Percentiles rank a stretch among this genome's conserved stretches.
phyloP scores from a whole-genome alignment of 1,140 invertebrate species.

The Solenopsis fugax region DNA sequence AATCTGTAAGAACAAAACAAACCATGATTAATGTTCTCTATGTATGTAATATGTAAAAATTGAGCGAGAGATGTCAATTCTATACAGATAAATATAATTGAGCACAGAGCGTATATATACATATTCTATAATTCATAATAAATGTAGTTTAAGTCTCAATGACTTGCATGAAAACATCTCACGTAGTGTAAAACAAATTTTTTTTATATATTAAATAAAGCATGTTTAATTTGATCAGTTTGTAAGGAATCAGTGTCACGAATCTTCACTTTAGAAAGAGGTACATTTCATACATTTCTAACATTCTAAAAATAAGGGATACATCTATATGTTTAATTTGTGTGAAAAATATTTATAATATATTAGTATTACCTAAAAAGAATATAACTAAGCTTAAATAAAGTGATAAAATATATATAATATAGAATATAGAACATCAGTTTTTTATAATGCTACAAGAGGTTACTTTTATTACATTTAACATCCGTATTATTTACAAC shows the following conservation, averaged over 20 bases:
- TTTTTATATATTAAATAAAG: slow-evolving; percentile 25
- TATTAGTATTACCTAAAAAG: slow-evolving; percentile 42
- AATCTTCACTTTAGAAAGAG: slow-evolving; percentile 24
- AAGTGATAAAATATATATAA: slow-evolving; percentile 37
- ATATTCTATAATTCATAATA: slow-evolving; percentile 32
- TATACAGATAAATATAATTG: slow-evolving; percentile 42
- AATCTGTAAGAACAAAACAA: background rate
- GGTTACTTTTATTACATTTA: slow-evolving; percentile 42
- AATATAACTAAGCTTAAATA: slow-evolving; percentile 47
- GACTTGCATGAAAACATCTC: background rate
- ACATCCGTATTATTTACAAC: slow-evolving; percentile 29
- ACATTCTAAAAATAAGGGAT: slow-evolving; percentile 39
- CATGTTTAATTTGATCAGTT: slow-evolving; percentile 23
- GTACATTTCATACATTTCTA: slow-evolving; percentile 13
- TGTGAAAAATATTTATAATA: slow-evolving; percentile 33
- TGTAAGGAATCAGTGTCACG: background rate
- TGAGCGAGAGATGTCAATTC: slow-evolving; percentile 23
- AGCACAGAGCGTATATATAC: slow-evolving; percentile 28
- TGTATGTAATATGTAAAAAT: slow-evolving; percentile 7
- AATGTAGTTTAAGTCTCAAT: slow-evolving; percentile 23
- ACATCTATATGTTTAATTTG: slow-evolving; percentile 31
- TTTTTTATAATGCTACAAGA: slow-evolving; percentile 39
- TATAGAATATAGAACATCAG: slow-evolving; percentile 25
- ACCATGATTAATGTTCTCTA: background rate
- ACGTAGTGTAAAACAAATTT: slow-evolving; percentile 12